Evolutionary conservation across 2,888 invertebrate species (phyloP).

Genomic region (Tigriopus californicus): DNA sequence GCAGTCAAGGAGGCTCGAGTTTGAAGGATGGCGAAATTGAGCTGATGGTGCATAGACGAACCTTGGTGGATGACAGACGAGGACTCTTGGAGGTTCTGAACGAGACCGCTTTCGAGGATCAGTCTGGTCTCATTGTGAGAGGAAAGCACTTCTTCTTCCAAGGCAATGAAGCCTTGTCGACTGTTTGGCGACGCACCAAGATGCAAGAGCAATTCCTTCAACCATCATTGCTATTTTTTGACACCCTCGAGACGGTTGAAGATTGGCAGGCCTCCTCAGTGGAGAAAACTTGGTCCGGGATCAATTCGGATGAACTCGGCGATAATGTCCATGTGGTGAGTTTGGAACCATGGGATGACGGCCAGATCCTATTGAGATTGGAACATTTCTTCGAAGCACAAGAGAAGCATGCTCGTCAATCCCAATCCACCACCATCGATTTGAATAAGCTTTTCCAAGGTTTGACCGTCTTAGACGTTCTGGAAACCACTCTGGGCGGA

Average conservation of each 20-base stretch:
- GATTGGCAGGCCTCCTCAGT: background rate
- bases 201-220: slow-evolving; percentile 17
- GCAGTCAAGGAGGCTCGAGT: slow-evolving; percentile 50
- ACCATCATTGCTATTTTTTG: slow-evolving; percentile 17
- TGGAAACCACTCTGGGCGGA: background rate
- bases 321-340: slow-evolving; percentile 53
- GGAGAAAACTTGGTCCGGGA: slow-evolving; percentile 36
- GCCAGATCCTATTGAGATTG: slow-evolving; percentile 42
- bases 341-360: slow-evolving; percentile 46
- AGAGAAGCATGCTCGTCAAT: slow-evolving; percentile 38
- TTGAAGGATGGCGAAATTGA: slow-evolving; percentile 53
- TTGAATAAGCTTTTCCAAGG: background rate
- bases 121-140: slow-evolving; percentile 35
- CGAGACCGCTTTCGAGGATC: slow-evolving; percentile 36
- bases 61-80: slow-evolving; percentile 46
- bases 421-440: slow-evolving; percentile 37
- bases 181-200: slow-evolving; percentile 12
- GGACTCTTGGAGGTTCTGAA: slow-evolving; percentile 51
- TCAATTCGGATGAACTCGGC: slow-evolving; percentile 34
- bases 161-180: slow-evolving; percentile 14
- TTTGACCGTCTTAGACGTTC: background rate
- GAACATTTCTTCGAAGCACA: slow-evolving; percentile 51
- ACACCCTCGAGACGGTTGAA: background rate
- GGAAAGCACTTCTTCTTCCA: slow-evolving; percentile 34
- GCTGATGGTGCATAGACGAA: slow-evolving; percentile 43